Conservation (phyloP, 2,113 vertebrate genomes). For the Ginglymostoma cirratum region DNA sequence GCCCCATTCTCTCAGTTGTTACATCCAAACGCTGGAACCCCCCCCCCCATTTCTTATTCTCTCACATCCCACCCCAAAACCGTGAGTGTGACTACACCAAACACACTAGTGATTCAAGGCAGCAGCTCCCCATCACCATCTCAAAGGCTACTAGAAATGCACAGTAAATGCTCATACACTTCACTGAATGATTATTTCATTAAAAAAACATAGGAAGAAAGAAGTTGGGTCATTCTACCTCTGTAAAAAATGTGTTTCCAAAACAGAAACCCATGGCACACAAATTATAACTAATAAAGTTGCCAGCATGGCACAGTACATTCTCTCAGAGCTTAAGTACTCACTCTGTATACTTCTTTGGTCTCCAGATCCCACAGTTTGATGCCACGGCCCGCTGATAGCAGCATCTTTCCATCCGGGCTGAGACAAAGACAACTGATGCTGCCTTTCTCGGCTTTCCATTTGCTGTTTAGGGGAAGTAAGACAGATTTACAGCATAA, state of each 20-base stretch:
- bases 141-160: too few species aligned
- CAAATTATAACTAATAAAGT: neutral
- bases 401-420: conserved; percentile 86
- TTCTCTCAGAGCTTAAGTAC: conserved; percentile 43
- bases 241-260: neutral
- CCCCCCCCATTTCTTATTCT: too few species aligned
- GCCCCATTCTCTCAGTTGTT: too few species aligned
- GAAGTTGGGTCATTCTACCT: neutral
- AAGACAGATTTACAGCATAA: neutral
- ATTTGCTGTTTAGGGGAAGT: conserved; percentile 66
- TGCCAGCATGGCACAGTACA: neutral
- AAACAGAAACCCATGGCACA: neutral
- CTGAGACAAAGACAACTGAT: conserved; percentile 85
- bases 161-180: too few species aligned
- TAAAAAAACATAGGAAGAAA: too few species aligned
- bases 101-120: too few species aligned
- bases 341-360: conserved; percentile 93
- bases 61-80: too few species aligned
- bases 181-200: too few species aligned
- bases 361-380: conserved; percentile 97
- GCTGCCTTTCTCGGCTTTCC: conserved; percentile 86
- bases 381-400: conserved; percentile 88
- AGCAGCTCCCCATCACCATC: too few species aligned
- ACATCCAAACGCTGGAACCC: too few species aligned
- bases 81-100: too few species aligned